phyloP scores from a whole-genome alignment of 2,113 vertebrate species.

The Stigmatopora nigra region DNA sequence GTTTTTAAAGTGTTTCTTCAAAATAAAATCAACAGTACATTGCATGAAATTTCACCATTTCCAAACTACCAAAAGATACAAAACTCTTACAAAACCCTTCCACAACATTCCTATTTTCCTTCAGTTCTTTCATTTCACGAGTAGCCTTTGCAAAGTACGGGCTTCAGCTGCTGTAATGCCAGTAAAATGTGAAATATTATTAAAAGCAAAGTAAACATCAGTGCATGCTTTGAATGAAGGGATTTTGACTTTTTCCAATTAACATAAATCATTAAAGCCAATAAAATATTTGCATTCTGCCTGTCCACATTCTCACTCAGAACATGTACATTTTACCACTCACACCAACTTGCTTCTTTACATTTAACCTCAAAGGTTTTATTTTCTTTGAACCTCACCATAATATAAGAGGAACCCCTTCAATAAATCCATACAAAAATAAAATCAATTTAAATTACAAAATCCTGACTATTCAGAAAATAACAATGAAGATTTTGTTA shows the following conservation, averaged over 20 bases:
- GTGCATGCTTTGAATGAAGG: background rate
- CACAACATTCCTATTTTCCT: conserved; percentile 16
- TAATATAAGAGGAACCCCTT: background rate
- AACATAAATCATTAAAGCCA: conserved; percentile 1
- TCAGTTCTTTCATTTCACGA: conserved; percentile 1
- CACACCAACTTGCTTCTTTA: conserved; percentile 9
- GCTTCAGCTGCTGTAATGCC: conserved; percentile 14
- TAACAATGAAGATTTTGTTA: conserved; percentile 3
- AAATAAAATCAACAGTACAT: conserved; percentile 35
- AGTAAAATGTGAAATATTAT: conserved; percentile 18
- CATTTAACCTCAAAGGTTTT: conserved; percentile 2
- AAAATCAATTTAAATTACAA: conserved; percentile 21
- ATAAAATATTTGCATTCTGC: conserved; percentile 5
- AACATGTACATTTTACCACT: conserved; percentile 20
- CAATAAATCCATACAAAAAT: conserved; percentile 26
- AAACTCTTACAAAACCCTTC: conserved; percentile 3
- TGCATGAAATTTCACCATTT: conserved; percentile 11
- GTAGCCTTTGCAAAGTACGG: conserved; percentile 2
- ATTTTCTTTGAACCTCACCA: background rate
- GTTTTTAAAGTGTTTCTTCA: conserved; percentile 22
- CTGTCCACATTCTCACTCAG: conserved; percentile 22
- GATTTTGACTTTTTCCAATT: background rate
- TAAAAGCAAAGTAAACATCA: conserved; percentile 6
- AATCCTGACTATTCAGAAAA: background rate
- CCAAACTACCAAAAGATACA: background rate